Percentiles rank a stretch among this genome's conserved stretches.
Conservation (phyloP, 2,888 invertebrate species). For the Zootermopsis nevadensis region DNA sequence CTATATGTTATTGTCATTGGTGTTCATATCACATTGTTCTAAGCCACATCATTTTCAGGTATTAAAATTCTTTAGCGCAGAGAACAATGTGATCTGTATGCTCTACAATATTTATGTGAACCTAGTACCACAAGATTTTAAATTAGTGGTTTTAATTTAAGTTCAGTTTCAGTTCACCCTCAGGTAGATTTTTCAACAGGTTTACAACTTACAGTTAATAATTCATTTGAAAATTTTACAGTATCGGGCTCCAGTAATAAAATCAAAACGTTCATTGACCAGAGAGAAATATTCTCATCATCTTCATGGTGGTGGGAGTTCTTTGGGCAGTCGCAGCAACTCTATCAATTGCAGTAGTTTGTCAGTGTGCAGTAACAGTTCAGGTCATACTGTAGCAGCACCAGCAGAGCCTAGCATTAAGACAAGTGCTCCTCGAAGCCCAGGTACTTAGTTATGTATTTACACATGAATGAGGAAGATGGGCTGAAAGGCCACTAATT, state of each 20-base stretch:
- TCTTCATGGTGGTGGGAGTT: conserved; percentile 27
- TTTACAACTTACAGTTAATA: background rate
- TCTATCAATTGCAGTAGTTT: background rate
- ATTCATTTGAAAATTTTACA: conserved; percentile 49
- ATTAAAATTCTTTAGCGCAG: too few relatives aligned
- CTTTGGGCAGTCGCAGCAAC: conserved; percentile 28
- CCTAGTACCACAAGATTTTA: too few relatives aligned
- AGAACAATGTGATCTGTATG: too few relatives aligned
- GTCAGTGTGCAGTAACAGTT: background rate
- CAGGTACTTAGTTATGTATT: conserved; percentile 1
- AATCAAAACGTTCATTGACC: conserved; percentile 71
- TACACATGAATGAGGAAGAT: too few relatives aligned
- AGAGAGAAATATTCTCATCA: conserved; percentile 75
- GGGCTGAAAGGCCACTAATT: too few relatives aligned
- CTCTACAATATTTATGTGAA: too few relatives aligned
- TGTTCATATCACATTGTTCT: too few relatives aligned
- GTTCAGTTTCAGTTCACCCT: too few relatives aligned
- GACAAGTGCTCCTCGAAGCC: background rate
- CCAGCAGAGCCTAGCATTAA: background rate
- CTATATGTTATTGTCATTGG: too few relatives aligned
- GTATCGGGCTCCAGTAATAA: conserved; percentile 59
- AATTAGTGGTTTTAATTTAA: too few relatives aligned
- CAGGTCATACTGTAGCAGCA: background rate
- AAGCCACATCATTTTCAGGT: too few relatives aligned
- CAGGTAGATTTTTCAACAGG: background rate